phyloP scores from a whole-genome alignment of 2,888 invertebrate species.

The Dilophus febrilis region DNA sequence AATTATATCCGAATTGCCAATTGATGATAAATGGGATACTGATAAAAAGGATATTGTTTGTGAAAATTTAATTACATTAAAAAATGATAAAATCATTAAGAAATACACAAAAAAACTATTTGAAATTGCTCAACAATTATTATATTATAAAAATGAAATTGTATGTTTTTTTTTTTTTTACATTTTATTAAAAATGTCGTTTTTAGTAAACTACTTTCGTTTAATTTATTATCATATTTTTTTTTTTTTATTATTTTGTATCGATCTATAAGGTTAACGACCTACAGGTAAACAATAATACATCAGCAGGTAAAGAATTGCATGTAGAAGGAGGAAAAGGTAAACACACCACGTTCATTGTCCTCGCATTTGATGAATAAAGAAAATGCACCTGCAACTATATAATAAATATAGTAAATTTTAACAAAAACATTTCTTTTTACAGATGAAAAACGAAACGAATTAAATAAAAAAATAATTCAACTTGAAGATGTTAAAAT shows the following conservation, averaged over 20 bases:
- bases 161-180: slow-evolving; percentile 11
- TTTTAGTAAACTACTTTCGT: too few relatives aligned
- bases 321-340: too few relatives aligned
- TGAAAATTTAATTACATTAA: slow-evolving; percentile 19
- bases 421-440: not conserved
- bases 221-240: too few relatives aligned
- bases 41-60: slow-evolving; percentile 22
- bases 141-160: slow-evolving; percentile 24
- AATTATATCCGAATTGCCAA: slow-evolving; percentile 2
- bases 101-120: slow-evolving; percentile 24
- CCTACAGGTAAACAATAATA: too few relatives aligned
- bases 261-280: too few relatives aligned
- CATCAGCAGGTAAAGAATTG: too few relatives aligned
- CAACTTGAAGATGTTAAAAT: not conserved
- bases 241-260: too few relatives aligned
- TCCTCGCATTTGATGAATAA: too few relatives aligned
- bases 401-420: not conserved
- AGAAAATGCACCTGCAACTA: not conserved
- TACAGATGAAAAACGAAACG: not conserved
- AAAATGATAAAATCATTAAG: slow-evolving; percentile 23
- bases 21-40: slow-evolving; percentile 5
- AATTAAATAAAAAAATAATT: not conserved
- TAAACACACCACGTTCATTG: too few relatives aligned
- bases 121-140: slow-evolving; percentile 21
- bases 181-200: too few relatives aligned